Percentiles rank a stretch among this genome's conserved stretches.
These are phyloP conservation scores for Ambastaia sidthimunki DNA, from an alignment of 2,797 vertebrate species.

Conservation along the genomic window DNA sequence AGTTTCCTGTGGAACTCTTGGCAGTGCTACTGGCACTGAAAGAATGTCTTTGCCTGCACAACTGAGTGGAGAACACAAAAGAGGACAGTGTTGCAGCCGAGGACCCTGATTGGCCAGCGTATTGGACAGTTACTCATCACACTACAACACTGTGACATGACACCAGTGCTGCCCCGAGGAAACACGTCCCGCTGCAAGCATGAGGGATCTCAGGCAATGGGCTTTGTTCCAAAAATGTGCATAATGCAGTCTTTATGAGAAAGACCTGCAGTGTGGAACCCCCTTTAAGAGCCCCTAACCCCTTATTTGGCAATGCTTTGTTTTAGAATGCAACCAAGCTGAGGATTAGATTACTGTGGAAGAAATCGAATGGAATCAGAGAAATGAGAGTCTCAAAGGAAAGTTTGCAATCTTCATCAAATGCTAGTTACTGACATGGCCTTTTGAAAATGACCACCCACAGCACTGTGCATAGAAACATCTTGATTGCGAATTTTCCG, in stretches of 20 bases:
- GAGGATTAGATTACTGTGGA: constrained; percentile 4
- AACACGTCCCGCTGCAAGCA: constrained; percentile 11
- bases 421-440: not conserved
- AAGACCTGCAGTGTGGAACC: constrained; percentile 25
- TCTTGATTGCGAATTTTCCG: constrained; percentile 37
- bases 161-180: constrained; percentile 24
- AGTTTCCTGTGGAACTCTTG: constrained; percentile 60
- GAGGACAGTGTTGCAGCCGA: constrained; percentile 73
- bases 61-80: constrained; percentile 70
- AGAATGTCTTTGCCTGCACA: constrained; percentile 66
- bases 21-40: constrained; percentile 67
- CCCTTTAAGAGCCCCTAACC: constrained; percentile 14
- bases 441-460: constrained; percentile 14
- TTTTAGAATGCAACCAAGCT: constrained; percentile 20
- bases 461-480: constrained; percentile 11
- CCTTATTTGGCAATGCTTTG: constrained; percentile 12
- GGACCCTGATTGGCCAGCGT: constrained; percentile 72
- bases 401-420: constrained; percentile 21
- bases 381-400: constrained; percentile 16
- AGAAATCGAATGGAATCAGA: not conserved
- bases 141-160: constrained; percentile 45
- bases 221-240: constrained; percentile 36
- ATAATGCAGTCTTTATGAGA: constrained; percentile 36
- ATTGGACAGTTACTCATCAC: constrained; percentile 70
- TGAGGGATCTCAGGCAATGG: constrained; percentile 40